Evolutionary conservation across 2,888 invertebrate genomes (phyloP), one percentile per base, ranked within the genome.

Genomic region (Sphinx pinastri): DNA sequence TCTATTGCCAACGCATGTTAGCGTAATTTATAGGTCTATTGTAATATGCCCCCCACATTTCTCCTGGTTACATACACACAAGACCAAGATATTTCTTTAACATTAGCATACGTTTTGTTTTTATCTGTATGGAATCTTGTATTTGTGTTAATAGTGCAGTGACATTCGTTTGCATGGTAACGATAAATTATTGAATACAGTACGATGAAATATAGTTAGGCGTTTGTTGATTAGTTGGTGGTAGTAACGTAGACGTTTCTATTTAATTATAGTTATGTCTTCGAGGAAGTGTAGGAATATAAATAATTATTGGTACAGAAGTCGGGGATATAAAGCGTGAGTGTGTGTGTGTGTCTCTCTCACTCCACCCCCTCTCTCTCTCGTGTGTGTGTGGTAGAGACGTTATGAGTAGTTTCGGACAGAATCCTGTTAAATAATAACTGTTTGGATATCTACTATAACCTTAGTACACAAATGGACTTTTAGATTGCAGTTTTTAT

Each of bases 41-140:
- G 7, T 0, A 55, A 57, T 57, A 25, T 11, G 12, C 19, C 55
- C 57, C 57, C 57, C 19, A 57, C 11, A 12, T 13, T 13, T 19
- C 2, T 6, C 57, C 57, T 57, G 12, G 6, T 11, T 57, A 25
- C 57, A 13, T 57, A 25, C 57, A 19, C 57, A 55, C 57, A 4
- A 55, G 55, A 57, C 12, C 0, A 57, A 19, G 13, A 57, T 57
- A 57, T 57, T 57, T 57, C 25, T 25, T 57, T 57, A 57, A 25
- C 57, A 57, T 57, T 57, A 57, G 25, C 57, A 57, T 57, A 57
- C 25, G 57, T 57, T 57, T 25, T 25, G 25, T 57, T 57, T 57
- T 57, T 57, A 25, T 57, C 57, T 25, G 25, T 25, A 57, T 57
- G 13, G 19, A 19, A 25, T 25, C 57, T 57, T 57, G 57, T 57